Percentiles rank a stretch among this genome's conserved stretches.
phyloP scores from a whole-genome alignment of 2,797 vertebrate species.

The Cossypha dichroa region DNA sequence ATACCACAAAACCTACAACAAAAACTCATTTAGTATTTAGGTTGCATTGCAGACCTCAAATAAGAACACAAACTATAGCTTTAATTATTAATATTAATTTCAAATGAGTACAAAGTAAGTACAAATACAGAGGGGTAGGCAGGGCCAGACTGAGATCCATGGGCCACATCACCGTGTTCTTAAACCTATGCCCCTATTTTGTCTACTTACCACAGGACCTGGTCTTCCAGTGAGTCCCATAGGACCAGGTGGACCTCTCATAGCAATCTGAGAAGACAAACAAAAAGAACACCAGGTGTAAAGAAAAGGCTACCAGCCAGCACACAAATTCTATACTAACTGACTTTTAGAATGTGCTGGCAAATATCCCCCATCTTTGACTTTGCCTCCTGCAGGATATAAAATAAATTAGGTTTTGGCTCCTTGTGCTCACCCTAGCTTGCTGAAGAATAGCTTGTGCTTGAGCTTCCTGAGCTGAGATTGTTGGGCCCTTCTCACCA shows the following conservation, averaged over 20 bases:
- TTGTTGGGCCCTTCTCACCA: constrained; percentile 90
- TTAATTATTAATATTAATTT: neutral
- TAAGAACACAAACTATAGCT: neutral
- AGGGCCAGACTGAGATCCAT: neutral
- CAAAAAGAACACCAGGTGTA: neutral
- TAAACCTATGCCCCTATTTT: neutral
- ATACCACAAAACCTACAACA: neutral
- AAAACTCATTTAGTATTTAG: neutral
- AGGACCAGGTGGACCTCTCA: constrained; percentile 93
- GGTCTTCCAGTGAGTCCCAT: constrained; percentile 98
- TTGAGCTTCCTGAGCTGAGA: constrained; percentile 95
- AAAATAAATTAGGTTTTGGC: neutral
- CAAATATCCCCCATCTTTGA: neutral
- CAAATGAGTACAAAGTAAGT: neutral
- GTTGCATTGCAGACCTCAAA: neutral
- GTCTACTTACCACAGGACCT: constrained; percentile 93
- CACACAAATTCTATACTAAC: neutral
- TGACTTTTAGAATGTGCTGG: neutral
- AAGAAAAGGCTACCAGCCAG: neutral
- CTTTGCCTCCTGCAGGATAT: neutral
- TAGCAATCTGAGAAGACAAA: constrained; percentile 86
- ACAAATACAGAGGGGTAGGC: neutral
- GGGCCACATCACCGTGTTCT: neutral
- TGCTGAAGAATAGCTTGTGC: constrained; percentile 99
- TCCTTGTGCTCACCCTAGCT: constrained; percentile 86